Base-by-base conservation (phyloP, 2,113 vertebrate species). In the Spilogale gracilis region DNA sequence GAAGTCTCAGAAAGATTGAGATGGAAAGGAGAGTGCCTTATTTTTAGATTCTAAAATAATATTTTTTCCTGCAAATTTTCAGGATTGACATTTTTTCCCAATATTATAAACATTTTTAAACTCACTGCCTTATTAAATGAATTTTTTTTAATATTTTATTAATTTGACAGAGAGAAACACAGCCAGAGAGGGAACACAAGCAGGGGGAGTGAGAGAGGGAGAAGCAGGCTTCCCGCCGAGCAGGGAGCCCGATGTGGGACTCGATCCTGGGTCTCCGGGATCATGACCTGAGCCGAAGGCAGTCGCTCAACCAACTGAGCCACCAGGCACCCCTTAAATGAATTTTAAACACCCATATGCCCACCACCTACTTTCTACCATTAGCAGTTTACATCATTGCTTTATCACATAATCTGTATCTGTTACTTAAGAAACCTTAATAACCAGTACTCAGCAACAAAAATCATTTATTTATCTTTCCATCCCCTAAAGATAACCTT, bases 11-110 rank as follows among this genome's bases (percentile, higher is more conserved):
- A 80, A 69, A 58, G 32, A 61, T 63, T 61, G 48, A 94, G 61
- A n/a, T 50, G 56, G 79, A 17, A 74, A 74, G n/a, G 18, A n/a
- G 9, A 17, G 20, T 65, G 43, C 32, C 56, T 95, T 74, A 63
- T 32, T 95, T 95, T 82, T 89, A 81, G 58, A 32, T 74, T 83
- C 67, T 74, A 61, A 93, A 76, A 14, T 76, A 16, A 52, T 74
- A 50, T 74, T 84, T 92, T 81, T 27, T 23, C 45, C 60, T 78
- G 43, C 5, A 61, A 52, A 63, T 17, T 90, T 79, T 90, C 9
- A 63, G 5, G 43, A 23, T 61, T 78, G 58, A 89, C 58, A 63
- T 23, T 48, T 45, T 91, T 71, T 6, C 79, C 32, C 79, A 81
- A 13, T 60, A 27, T 73, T 92, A 61, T 25, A 84, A 73, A 61